Conservation (phyloP, 2,113 vertebrate species). For the Tyto alba region DNA sequence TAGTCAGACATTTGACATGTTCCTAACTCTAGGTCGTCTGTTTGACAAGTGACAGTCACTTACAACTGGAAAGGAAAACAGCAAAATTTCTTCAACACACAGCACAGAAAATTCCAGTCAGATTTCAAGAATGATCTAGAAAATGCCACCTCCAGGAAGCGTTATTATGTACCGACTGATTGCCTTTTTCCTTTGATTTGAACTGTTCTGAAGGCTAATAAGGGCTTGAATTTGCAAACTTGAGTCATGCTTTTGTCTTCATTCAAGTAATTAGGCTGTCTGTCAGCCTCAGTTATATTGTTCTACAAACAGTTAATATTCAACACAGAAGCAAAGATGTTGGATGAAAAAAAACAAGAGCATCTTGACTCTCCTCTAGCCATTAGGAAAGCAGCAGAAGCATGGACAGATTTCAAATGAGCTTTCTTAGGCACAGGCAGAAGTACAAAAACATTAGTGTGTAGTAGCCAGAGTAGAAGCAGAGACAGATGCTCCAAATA, state of each 20-base stretch:
- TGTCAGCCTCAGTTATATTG: not conserved
- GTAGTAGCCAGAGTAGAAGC: not conserved
- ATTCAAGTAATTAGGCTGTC: not conserved
- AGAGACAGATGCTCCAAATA: not conserved
- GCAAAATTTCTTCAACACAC: not conserved
- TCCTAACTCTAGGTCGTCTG: not conserved
- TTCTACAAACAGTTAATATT: not conserved
- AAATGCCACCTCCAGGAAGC: not conserved
- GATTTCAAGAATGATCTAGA: not conserved
- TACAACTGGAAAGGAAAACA: not conserved
- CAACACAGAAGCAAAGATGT: not conserved
- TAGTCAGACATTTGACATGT: not conserved
- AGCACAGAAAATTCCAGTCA: not conserved
- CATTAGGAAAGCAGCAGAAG: not conserved
- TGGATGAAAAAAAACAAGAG: not conserved
- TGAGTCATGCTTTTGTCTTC: not conserved
- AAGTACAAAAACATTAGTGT: not conserved
- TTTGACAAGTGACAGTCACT: not conserved
- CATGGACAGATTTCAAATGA: not conserved
- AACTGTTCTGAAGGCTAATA: not conserved
- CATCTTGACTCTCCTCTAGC: not conserved
- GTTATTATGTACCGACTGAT: not conserved
- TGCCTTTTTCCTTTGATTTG: not conserved
- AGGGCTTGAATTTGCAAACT: not conserved
- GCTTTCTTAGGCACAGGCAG: not conserved